Evolutionary conservation across 1,140 invertebrate species (phyloP), one percentile per base, ranked within the genome.

Genomic region (Mycetomoellerius zeteki): DNA sequence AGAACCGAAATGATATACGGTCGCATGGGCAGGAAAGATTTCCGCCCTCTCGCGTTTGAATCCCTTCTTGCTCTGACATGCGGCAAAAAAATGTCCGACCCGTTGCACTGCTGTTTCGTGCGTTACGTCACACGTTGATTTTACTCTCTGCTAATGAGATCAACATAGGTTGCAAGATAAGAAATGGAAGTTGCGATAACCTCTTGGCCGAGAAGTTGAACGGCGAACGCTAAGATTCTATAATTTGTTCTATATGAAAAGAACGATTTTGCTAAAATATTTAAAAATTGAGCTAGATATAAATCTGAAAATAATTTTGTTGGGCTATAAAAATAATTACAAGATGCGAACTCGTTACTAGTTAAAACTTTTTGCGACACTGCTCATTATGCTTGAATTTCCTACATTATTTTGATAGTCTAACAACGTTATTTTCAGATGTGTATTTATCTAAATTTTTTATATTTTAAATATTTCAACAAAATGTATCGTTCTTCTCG

Each of bases 1-100:
- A 50, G 33, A 75, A 76, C 77, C 77, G 62, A 76, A 76, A 56
- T 6, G 54, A 76, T 76, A 81, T 75, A 89, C 50, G 84, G 88
- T 89, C 62, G 56, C 67, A 76, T 65, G 75, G 54, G 54, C 58
- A 81, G 69, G 69, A 89, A 86, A 89, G 84, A 89, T 89, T 89
- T 89, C 75, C 87, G 52, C 88, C 87, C 88, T 86, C 71, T 85
- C 82, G 82, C 73, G 82, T 85, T 76, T 78, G 82, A 85, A 85
- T 85, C 75, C 60, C 73, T 85, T 75, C 58, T 85, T 85, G 82
- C 58, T 78, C 72, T 76, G 72, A 85, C 82, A 65, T 65, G 62
- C 62, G 30, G 58, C 75, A 78, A 77, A 85, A 85, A 85, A 67
- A 77, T 85, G 12, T 73, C 80, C 69, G 24, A 50, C 37, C 30